Evolutionary conservation across 64 coral and sea anemone species (phyloP).

Genomic region (Montipora sp.): DNA sequence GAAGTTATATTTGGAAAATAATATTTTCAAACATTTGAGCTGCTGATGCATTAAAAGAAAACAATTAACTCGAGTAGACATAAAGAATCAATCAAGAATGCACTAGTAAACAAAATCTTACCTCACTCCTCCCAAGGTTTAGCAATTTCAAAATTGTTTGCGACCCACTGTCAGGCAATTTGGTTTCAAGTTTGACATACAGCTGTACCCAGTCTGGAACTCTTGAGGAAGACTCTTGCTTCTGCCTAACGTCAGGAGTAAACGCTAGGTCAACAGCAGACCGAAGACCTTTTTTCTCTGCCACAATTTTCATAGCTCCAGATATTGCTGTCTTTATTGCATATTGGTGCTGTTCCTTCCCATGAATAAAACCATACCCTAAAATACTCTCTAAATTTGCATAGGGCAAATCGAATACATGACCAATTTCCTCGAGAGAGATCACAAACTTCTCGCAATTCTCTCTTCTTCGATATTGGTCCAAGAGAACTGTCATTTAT

Average conservation of each 20-base stretch:
- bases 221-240: neutral
- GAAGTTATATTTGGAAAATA: neutral
- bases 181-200: conserved; percentile 27
- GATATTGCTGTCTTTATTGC: conserved; percentile 1
- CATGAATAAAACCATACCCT: conserved; percentile 32
- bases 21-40: neutral
- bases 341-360: neutral
- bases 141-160: conserved; percentile 52
- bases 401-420: neutral
- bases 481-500: conserved; percentile 23
- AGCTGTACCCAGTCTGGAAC: conserved; percentile 61
- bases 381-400: conserved; percentile 14
- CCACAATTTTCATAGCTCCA: conserved; percentile 30
- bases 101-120: neutral
- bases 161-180: conserved; percentile 35
- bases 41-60: neutral
- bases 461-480: conserved; percentile 35
- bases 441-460: neutral
- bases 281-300: conserved; percentile 17
- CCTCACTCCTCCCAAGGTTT: conserved; percentile 18
- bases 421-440: neutral
- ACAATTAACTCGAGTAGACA: neutral
- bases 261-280: conserved; percentile 10
- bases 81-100: neutral
- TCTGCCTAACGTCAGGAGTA: neutral